Percentiles rank a stretch among this genome's conserved stretches.
Conservation (phyloP, 2,797 vertebrate genomes). For the Enteromius viviparus region DNA sequence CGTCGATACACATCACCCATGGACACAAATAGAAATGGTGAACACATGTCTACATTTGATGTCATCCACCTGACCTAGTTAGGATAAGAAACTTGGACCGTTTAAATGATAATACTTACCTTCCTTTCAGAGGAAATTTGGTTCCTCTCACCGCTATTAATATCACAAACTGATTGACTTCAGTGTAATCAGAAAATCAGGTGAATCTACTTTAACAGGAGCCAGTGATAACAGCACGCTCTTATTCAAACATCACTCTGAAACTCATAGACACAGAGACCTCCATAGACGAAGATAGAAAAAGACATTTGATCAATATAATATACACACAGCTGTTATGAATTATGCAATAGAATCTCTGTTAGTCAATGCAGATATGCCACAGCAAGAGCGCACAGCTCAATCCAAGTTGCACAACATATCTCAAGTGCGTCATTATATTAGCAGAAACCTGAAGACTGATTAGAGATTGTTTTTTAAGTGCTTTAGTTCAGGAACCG, state of each 20-base stretch:
- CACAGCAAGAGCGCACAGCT: constrained; percentile 9
- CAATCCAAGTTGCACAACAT: constrained; percentile 18
- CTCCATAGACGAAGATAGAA: background rate
- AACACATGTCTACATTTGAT: constrained; percentile 33
- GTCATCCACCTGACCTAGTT: constrained; percentile 45
- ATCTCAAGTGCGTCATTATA: constrained; percentile 6
- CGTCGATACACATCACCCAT: background rate
- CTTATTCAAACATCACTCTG: background rate
- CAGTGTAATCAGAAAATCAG: constrained; percentile 9
- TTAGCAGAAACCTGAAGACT: constrained; percentile 16
- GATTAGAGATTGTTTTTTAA: constrained; percentile 24
- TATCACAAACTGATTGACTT: constrained; percentile 23
- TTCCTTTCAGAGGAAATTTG: constrained; percentile 14
- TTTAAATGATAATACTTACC: constrained; percentile 38
- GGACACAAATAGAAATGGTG: constrained; percentile 21
- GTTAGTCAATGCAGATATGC: background rate
- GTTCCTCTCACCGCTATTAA: constrained; percentile 25
- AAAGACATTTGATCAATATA: constrained; percentile 20
- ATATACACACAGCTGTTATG: constrained; percentile 2
- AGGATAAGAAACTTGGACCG: constrained; percentile 5
- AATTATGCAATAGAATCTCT: constrained; percentile 28
- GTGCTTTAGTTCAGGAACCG: constrained; percentile 1
- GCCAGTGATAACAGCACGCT: background rate
- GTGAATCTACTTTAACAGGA: constrained; percentile 2
- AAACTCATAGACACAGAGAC: background rate